These are phyloP conservation scores for Salvelinus alpinus DNA, from an alignment of 2,113 vertebrate species.

Conservation along the genomic window DNA sequence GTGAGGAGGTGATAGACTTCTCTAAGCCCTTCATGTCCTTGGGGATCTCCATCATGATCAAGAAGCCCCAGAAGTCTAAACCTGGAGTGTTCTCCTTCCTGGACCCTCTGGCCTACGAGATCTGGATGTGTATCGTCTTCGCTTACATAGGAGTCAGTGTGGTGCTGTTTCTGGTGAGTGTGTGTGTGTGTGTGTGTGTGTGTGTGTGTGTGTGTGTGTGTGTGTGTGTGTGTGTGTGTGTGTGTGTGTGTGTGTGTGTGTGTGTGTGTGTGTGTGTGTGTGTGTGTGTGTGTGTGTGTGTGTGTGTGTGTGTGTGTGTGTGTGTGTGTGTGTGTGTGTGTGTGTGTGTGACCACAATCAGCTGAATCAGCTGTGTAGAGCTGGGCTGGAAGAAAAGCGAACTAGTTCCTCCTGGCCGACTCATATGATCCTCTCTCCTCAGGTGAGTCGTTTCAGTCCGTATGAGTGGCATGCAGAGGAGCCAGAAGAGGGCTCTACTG, in stretches of 20 bases:
- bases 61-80: slow-evolving; percentile 99
- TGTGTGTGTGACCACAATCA: slow-evolving; percentile 9
- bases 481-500: slow-evolving; percentile 90
- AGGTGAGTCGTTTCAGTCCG: slow-evolving; percentile 93
- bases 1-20: slow-evolving; percentile 99
- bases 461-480: slow-evolving; percentile 99
- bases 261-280: slow-evolving; percentile 65
- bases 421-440: neutral
- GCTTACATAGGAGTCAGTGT: slow-evolving; percentile 99
- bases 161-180: slow-evolving; percentile 93
- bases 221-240: slow-evolving; percentile 65
- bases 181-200: neutral
- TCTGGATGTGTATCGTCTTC: slow-evolving; percentile 99
- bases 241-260: slow-evolving; percentile 65
- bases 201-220: slow-evolving; percentile 18
- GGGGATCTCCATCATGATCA: slow-evolving; percentile 99
- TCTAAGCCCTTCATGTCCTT: slow-evolving; percentile 99
- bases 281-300: slow-evolving; percentile 65
- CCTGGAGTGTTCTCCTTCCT: slow-evolving; percentile 98
- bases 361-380: no score
- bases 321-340: slow-evolving; percentile 17
- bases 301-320: slow-evolving; percentile 66
- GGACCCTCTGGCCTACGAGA: slow-evolving; percentile 98
- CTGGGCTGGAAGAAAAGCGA: neutral
- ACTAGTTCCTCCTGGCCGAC: neutral